phyloP scores from a whole-genome alignment of 2,888 invertebrate species.

The Dasypolia templi region DNA sequence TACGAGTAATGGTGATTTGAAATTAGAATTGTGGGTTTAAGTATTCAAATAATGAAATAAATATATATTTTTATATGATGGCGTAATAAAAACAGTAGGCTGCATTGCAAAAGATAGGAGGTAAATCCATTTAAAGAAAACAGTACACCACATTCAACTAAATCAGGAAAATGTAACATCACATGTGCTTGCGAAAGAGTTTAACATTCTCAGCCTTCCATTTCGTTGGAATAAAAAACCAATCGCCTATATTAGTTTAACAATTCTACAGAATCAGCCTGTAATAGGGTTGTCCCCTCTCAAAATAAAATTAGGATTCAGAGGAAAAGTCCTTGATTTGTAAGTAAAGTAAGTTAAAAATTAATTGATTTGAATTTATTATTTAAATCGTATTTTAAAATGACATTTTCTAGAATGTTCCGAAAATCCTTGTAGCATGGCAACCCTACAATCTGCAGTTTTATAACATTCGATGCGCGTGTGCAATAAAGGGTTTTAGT shows the following conservation, averaged over 20 bases:
- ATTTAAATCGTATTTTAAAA: not conserved
- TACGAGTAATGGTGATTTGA: not conserved
- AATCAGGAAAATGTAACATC: slow-evolving; percentile 33
- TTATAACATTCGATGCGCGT: slow-evolving; percentile 65
- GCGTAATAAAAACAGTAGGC: not conserved
- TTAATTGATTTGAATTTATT: not conserved
- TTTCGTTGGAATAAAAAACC: slow-evolving; percentile 35
- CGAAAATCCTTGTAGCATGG: not conserved
- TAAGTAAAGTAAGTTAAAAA: not conserved
- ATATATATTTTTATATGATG: not conserved
- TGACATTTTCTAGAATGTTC: not conserved
- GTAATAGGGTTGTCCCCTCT: slow-evolving; percentile 41
- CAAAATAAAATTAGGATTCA: not conserved
- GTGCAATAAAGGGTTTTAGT: slow-evolving; percentile 69
- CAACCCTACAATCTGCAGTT: slow-evolving; percentile 51
- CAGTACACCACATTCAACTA: slow-evolving; percentile 7
- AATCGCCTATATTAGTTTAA: slow-evolving; percentile 47
- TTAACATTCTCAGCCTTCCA: slow-evolving; percentile 17
- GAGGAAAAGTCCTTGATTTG: not conserved
- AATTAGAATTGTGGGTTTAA: not conserved
- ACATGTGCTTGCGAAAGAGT: slow-evolving; percentile 33
- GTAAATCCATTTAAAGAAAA: not conserved
- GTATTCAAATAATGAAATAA: not conserved
- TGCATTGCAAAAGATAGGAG: not conserved
- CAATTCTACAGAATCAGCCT: slow-evolving; percentile 46